Conservation (phyloP, 2,888 invertebrate species). For the Drosophila cognata region DNA sequence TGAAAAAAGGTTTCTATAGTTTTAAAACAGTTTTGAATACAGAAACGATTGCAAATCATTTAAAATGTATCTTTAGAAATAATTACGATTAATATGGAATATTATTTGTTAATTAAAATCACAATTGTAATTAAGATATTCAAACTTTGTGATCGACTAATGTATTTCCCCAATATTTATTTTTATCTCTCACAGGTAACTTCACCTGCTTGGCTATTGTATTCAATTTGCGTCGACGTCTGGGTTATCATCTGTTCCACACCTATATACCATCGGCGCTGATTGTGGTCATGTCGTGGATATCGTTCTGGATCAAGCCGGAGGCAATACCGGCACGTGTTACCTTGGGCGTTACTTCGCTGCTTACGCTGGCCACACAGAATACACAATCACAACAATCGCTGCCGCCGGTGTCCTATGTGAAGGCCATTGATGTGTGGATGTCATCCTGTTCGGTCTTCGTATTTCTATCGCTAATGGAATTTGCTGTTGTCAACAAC, state of each 20-base stretch:
- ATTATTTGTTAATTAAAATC: neutral
- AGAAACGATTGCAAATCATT: neutral
- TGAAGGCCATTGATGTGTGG: conserved; percentile 96
- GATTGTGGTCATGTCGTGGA: conserved; percentile 98
- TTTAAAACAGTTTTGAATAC: neutral
- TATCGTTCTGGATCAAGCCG: conserved; percentile 97
- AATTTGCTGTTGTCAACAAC: conserved; percentile 95
- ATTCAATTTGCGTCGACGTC: conserved; percentile 92
- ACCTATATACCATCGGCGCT: conserved; percentile 96
- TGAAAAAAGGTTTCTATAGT: neutral
- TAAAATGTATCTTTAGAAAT: neutral
- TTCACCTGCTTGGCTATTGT: conserved; percentile 96
- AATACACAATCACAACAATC: conserved; percentile 96
- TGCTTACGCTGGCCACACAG: conserved; percentile 95
- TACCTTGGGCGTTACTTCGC: conserved; percentile 94
- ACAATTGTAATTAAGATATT: neutral
- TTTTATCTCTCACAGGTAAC: conserved; percentile 87
- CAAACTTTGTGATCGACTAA: neutral
- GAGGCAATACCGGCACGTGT: conserved; percentile 96
- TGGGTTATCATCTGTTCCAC: conserved; percentile 96
- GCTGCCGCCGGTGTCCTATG: conserved; percentile 95
- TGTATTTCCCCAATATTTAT: neutral
- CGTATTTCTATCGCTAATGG: conserved; percentile 95
- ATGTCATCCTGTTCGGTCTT: conserved; percentile 97
- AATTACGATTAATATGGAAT: neutral